Percentiles rank a stretch among this genome's conserved stretches.
Conservation (phyloP, 2,797 vertebrate genomes). For the Hipposideros larvatus region DNA sequence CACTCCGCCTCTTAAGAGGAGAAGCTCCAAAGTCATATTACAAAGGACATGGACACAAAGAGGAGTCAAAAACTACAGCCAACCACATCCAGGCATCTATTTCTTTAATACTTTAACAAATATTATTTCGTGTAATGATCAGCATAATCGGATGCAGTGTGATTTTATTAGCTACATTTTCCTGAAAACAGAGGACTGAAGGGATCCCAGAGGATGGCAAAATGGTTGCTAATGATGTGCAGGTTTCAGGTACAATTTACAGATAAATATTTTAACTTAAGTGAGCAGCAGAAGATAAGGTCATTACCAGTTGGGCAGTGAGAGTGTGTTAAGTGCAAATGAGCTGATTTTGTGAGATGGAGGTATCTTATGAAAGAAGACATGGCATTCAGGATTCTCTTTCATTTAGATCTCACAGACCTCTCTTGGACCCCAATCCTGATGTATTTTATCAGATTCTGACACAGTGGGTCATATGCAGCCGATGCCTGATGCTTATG, state of each 20-base stretch:
- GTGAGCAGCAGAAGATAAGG: conserved; percentile 36
- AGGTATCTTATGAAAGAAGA: conserved; percentile 51
- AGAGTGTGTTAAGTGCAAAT: conserved; percentile 21
- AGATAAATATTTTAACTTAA: conserved; percentile 60
- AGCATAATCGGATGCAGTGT: not conserved
- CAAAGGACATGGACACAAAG: not conserved
- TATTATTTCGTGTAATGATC: not conserved
- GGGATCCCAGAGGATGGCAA: not conserved
- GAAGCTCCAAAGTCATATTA: not conserved
- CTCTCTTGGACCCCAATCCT: conserved; percentile 52
- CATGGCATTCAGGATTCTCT: not conserved
- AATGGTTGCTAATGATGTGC: not conserved
- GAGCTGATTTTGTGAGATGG: conserved; percentile 48
- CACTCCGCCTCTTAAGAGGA: not conserved
- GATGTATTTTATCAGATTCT: conserved; percentile 46
- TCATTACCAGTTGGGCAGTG: conserved; percentile 36
- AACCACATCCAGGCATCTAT: not conserved
- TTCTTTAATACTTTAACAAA: not conserved
- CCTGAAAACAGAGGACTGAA: not conserved
- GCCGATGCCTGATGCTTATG: not conserved
- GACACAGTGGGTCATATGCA: not conserved
- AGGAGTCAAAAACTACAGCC: not conserved
- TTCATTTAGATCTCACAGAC: conserved; percentile 44
- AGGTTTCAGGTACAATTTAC: conserved; percentile 26
- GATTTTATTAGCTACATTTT: conserved; percentile 7